Conservation (phyloP, 2,797 vertebrate species). For the Miichthys miiuy region DNA sequence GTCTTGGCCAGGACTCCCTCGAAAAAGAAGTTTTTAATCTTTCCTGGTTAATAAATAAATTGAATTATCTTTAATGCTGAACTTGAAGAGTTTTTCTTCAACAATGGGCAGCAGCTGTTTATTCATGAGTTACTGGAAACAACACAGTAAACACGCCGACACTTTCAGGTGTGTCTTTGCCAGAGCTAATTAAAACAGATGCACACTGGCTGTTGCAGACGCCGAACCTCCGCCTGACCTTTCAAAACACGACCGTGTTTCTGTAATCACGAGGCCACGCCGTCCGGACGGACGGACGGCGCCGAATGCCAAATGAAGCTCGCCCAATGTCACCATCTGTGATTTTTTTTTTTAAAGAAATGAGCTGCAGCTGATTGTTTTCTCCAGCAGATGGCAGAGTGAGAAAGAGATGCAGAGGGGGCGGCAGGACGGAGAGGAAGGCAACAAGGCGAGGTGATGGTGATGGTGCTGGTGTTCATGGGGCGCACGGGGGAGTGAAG, state of each 20-base stretch:
- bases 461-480: not conserved
- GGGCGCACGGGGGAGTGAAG: constrained; percentile 1
- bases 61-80: too few species aligned
- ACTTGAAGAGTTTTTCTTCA: too few species aligned
- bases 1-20: too few species aligned
- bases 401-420: constrained; percentile 42
- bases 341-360: not conserved
- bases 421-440: not conserved
- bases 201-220: constrained; percentile 26
- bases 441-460: constrained; percentile 12
- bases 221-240: constrained; percentile 42
- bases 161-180: constrained; percentile 39
- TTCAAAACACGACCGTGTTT: constrained; percentile 40
- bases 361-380: not conserved
- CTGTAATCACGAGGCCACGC: constrained; percentile 47
- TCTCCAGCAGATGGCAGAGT: constrained; percentile 71
- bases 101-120: constrained; percentile 46
- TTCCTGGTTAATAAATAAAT: too few species aligned
- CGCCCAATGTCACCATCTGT: constrained; percentile 10
- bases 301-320: constrained; percentile 41
- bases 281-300: constrained; percentile 5
- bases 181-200: constrained; percentile 53
- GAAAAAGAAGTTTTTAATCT: too few species aligned
- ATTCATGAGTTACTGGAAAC: constrained; percentile 49
- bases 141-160: not conserved